Base-by-base conservation (phyloP, 2,113 vertebrate genomes). In the Otus sunia region DNA sequence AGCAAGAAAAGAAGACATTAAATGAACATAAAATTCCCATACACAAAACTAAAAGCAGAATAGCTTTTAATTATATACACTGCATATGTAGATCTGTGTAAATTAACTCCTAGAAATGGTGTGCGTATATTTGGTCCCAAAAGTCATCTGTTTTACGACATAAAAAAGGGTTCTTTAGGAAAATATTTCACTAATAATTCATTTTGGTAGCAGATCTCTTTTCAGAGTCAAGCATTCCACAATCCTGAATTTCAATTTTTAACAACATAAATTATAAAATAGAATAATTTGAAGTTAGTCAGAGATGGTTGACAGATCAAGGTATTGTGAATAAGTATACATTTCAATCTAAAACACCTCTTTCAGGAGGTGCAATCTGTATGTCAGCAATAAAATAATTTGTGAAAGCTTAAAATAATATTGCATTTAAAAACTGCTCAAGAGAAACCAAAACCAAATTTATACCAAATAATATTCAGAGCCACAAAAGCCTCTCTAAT, bases 21-120 rank as follows among this genome's bases (percentile, higher is more conserved):
- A 75, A 27, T 37, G 8, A 83, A 56, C 5, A 20, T n/a, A 58
- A n/a, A 59, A 55, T 32, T 63, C 37, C 27, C 22, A 45, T 55
- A 75, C 3, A 4, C 5, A 12, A 86, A 86, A 34, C 11, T 50
- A 72, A 66, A 74, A 71, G 4, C 6, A 72, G 88, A 85, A 52
- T 12, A 52, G 79, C 0, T 0, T 67, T 47, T 55, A 5, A 13
- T 72, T 86, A 37, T 30, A 14, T 34, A 6, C 26, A 50, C 6
- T 72, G 30, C 6, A 32, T 43, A 45, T 39, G n/a, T 8, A 25
- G 5, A 6, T n/a, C 23, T 75, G 20, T 66, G 11, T 64, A 76
- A 75, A 69, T 36, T 60, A 75, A 50, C 17, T n/a, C 26, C 32
- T 84, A 41, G 68, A 94, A 95, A 10, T 6, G 55, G 19, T 16